phyloP scores from a whole-genome alignment of 2,113 vertebrate genomes.

The Campylomormyrus tamandua region DNA sequence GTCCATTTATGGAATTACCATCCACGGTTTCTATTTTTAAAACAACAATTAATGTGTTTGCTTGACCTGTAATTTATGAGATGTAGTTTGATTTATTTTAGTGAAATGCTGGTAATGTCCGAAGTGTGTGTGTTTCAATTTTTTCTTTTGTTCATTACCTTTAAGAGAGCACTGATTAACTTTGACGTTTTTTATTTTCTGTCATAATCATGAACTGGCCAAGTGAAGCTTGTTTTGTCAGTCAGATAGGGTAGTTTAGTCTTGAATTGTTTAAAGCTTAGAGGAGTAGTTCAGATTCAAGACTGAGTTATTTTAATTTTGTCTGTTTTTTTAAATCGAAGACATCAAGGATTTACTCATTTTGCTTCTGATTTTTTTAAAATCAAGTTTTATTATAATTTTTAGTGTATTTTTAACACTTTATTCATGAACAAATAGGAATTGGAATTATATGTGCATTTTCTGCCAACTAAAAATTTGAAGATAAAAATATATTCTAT shows the following conservation, averaged over 20 bases:
- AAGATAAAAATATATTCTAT: not conserved
- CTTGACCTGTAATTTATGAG: not conserved
- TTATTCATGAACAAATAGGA: not conserved
- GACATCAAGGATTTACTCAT: not conserved
- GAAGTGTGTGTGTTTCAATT: not conserved
- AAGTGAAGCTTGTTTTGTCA: not conserved
- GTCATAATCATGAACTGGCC: not conserved
- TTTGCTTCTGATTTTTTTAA: not conserved
- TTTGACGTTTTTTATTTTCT: not conserved
- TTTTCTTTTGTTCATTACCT: not conserved
- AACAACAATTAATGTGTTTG: conserved; percentile 27
- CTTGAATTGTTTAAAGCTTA: not conserved
- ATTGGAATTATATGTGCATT: not conserved
- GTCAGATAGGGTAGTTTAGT: not conserved
- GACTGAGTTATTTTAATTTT: not conserved
- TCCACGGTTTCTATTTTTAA: conserved; percentile 46
- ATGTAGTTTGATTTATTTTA: conserved; percentile 6
- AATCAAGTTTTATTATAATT: not conserved
- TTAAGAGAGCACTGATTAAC: not conserved
- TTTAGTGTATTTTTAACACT: not conserved
- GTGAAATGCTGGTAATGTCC: not conserved
- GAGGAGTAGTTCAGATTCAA: not conserved
- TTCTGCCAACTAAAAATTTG: not conserved
- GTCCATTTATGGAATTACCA: conserved; percentile 35
- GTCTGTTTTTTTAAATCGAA: not conserved